phyloP scores from a whole-genome alignment of 2,113 vertebrate genomes.

The Bufo gargarizans region DNA sequence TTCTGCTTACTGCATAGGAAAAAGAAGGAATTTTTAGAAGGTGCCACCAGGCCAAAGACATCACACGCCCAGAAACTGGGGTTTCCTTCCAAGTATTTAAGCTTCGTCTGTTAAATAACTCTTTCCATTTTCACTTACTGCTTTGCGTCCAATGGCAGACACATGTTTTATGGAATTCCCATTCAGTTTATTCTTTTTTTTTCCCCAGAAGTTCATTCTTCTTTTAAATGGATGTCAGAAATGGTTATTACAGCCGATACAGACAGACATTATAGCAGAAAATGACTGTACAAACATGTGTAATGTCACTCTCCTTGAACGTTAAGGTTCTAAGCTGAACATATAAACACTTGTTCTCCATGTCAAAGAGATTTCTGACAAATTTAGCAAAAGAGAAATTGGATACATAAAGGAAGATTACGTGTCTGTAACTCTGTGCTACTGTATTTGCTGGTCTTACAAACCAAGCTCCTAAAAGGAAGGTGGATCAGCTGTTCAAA shows the following conservation, averaged over 20 bases:
- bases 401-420: slow-evolving; percentile 26
- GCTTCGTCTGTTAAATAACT: background rate
- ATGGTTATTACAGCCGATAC: slow-evolving; percentile 6
- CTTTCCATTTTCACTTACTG: slow-evolving; percentile 19
- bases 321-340: background rate
- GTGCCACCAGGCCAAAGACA: background rate
- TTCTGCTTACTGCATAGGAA: slow-evolving; percentile 37
- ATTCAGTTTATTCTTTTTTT: slow-evolving; percentile 1
- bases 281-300: background rate
- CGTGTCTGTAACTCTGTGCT: background rate
- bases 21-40: slow-evolving; percentile 2
- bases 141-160: slow-evolving; percentile 6
- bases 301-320: background rate
- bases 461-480: slow-evolving; percentile 22
- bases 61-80: background rate
- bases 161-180: background rate
- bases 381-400: background rate
- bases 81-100: slow-evolving; percentile 5
- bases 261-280: background rate
- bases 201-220: slow-evolving; percentile 23
- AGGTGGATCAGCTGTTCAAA: slow-evolving; percentile 47
- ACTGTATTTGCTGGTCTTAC: slow-evolving; percentile 1
- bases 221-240: slow-evolving; percentile 6
- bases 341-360: slow-evolving; percentile 19
- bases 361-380: slow-evolving; percentile 13